phyloP scores from a whole-genome alignment of 1,140 invertebrate species.

The Drosophila albomicans region DNA sequence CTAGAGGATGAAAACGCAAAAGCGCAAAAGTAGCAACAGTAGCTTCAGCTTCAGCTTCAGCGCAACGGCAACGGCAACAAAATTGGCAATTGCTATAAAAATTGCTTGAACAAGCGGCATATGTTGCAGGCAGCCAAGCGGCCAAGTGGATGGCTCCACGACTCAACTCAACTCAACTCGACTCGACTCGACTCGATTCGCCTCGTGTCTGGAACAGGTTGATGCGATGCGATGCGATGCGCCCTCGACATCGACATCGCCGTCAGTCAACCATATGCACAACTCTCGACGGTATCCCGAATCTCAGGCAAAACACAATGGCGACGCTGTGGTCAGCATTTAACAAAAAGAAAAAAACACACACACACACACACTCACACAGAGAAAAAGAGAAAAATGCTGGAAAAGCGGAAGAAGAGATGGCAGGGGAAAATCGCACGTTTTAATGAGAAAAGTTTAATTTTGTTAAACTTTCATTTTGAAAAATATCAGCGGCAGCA shows the following conservation, averaged over 20 bases:
- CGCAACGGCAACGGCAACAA: conserved; percentile 39
- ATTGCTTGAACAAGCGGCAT: conserved; percentile 74
- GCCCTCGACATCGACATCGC: background rate
- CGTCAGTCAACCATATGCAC: conserved; percentile 74
- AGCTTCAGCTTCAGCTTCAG: conserved; percentile 9
- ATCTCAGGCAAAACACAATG: conserved; percentile 68
- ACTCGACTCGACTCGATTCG: background rate
- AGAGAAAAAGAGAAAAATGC: conserved; percentile 10
- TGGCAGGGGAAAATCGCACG: conserved; percentile 71
- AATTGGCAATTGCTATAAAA: conserved; percentile 79
- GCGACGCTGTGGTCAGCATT: conserved; percentile 74
- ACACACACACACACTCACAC: background rate
- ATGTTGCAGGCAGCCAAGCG: conserved; percentile 50
- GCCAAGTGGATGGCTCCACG: conserved; percentile 45
- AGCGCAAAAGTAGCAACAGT: conserved; percentile 26
- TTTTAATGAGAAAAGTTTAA: conserved; percentile 85
- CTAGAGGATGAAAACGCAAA: conserved; percentile 31
- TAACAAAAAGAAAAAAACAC: conserved; percentile 50
- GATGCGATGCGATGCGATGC: conserved; percentile 22
- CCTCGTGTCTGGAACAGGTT: conserved; percentile 47
- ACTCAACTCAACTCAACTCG: background rate
- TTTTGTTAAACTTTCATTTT: conserved; percentile 84
- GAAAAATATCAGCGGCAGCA: conserved; percentile 77
- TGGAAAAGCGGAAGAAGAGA: conserved; percentile 7
- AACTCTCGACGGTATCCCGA: conserved; percentile 56